Evolutionary conservation across 2,113 vertebrate species (phyloP).

Genomic region (Sylvietta virens): DNA sequence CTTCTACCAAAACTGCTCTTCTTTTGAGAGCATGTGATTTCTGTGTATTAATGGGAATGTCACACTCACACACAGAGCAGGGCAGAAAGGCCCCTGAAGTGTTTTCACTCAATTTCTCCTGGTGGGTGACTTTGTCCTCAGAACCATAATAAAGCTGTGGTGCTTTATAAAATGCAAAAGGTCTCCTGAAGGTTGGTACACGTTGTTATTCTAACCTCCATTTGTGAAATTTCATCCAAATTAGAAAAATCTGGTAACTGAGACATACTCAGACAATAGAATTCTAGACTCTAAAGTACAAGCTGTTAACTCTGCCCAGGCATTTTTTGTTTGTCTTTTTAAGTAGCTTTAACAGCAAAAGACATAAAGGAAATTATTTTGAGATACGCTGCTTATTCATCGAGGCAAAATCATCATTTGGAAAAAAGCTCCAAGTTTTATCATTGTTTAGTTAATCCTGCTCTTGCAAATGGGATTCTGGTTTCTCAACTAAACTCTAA

Average conservation of each 20-base stretch:
- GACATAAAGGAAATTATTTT: background rate
- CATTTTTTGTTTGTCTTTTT: background rate
- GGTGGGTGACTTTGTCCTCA: background rate
- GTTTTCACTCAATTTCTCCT: conserved; percentile 5
- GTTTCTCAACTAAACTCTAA: background rate
- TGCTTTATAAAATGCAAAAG: conserved; percentile 1
- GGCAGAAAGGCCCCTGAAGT: background rate
- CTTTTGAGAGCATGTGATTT: background rate
- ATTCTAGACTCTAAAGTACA: background rate
- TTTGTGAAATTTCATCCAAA: background rate
- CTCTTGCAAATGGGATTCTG: background rate
- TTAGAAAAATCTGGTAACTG: background rate
- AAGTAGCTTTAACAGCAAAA: background rate
- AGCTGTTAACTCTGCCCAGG: background rate
- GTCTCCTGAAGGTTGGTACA: background rate
- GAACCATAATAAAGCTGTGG: background rate
- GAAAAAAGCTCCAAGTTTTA: background rate
- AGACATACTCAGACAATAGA: background rate
- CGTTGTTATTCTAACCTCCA: background rate
- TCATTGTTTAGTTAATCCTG: background rate
- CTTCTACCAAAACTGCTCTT: background rate
- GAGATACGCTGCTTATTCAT: background rate
- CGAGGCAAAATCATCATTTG: background rate
- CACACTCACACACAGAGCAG: background rate
- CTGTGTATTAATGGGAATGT: background rate